Evolutionary conservation across 1,140 invertebrate species (phyloP).

Genomic region (Drusus annulatus): DNA sequence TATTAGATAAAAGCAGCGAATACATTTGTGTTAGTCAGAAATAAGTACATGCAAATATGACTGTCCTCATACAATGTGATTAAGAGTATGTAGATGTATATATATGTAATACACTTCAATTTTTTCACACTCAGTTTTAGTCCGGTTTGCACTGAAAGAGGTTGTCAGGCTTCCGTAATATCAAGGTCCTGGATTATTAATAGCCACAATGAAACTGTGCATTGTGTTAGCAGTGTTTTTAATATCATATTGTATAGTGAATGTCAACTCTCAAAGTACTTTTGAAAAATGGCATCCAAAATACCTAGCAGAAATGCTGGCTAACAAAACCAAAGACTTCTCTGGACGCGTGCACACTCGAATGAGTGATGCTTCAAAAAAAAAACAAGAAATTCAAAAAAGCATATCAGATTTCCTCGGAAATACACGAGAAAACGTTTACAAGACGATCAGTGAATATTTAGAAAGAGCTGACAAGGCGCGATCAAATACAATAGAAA

Average conservation of each 20-base stretch:
- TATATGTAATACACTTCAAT: background rate
- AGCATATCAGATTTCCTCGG: conserved; percentile 38
- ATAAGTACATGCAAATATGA: too few species aligned
- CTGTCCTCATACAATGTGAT: too few species aligned
- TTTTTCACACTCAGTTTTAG: background rate
- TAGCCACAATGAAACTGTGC: conserved; percentile 19
- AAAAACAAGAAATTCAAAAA: conserved; percentile 40
- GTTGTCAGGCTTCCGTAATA: conserved; percentile 6
- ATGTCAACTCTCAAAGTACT: background rate
- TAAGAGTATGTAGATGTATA: too few species aligned
- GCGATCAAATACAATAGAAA: background rate
- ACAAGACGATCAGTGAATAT: conserved; percentile 44
- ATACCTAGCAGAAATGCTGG: conserved; percentile 36
- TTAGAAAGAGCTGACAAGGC: conserved; percentile 19
- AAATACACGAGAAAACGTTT: conserved; percentile 13
- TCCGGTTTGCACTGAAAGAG: background rate
- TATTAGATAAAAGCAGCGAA: too few species aligned
- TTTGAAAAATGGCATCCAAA: conserved; percentile 49
- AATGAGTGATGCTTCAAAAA: conserved; percentile 42
- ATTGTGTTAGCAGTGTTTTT: background rate
- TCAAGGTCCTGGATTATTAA: background rate
- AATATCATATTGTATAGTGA: conserved; percentile 11
- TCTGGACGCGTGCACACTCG: conserved; percentile 36
- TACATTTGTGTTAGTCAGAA: too few species aligned
- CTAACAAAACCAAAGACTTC: conserved; percentile 48